These are phyloP conservation scores for Nymphalis urticae DNA, from an alignment of 2,888 invertebrate species.

Conservation along the genomic window DNA sequence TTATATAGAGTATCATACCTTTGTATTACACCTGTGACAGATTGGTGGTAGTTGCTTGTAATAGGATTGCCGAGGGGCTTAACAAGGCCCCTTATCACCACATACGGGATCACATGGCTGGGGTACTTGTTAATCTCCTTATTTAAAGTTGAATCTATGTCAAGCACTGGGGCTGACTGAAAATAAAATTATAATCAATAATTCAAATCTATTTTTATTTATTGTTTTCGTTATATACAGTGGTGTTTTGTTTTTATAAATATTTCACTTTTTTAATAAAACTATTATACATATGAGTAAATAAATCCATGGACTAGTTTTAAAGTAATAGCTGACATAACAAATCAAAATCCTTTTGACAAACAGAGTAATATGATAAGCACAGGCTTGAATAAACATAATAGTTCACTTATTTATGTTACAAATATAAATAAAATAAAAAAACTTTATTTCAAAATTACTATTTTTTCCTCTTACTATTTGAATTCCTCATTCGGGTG, in stretches of 20 bases:
- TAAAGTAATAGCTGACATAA: too few relatives aligned
- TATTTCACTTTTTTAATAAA: too few relatives aligned
- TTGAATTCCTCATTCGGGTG: neutral
- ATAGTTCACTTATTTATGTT: too few relatives aligned
- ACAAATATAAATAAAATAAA: neutral
- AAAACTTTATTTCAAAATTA: neutral
- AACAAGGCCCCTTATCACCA: slow-evolving; percentile 88
- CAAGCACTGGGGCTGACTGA: slow-evolving; percentile 86
- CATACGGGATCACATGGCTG: slow-evolving; percentile 86
- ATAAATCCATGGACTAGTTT: too few relatives aligned
- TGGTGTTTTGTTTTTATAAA: too few relatives aligned
- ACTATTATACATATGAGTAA: too few relatives aligned
- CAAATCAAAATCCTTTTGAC: too few relatives aligned
- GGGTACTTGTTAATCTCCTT: slow-evolving; percentile 83
- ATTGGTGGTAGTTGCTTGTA: slow-evolving; percentile 86
- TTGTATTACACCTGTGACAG: slow-evolving; percentile 89
- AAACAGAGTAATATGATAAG: too few relatives aligned
- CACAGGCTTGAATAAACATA: too few relatives aligned
- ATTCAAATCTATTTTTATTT: too few relatives aligned
- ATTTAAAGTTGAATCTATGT: slow-evolving; percentile 84
- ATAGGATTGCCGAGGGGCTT: slow-evolving; percentile 89
- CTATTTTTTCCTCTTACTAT: neutral
- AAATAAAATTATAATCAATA: slow-evolving; percentile 13
- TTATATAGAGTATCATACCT: slow-evolving; percentile 59
- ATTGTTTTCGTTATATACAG: too few relatives aligned